Base-by-base conservation (phyloP, 2,113 vertebrate species). In the Brachyhypopomus gauderio region DNA sequence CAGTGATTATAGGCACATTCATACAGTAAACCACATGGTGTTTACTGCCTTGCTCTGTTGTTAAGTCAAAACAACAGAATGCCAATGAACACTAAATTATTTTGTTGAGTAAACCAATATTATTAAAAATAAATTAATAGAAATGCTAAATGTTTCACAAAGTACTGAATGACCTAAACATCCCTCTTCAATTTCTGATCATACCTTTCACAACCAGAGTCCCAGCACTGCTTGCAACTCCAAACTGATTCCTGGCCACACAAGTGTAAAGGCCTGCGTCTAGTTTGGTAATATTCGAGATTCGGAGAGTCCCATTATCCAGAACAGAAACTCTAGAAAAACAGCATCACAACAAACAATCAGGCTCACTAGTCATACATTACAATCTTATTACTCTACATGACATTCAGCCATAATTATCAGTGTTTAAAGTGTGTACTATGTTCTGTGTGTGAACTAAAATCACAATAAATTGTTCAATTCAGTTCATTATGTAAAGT, bases 211-310 rank as follows among this genome's bases (percentile, higher is more conserved):
- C 96, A 56, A 96, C 70, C 74, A 99, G 90, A 79, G 91, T 96
- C 41, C 97, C 97, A 0, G 94, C 92, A 85, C 96, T 98, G 92
- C 96, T 98, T 0, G 96, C 96, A 0, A 94, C 96, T 55, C 97
- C 97, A 5, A 98, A 98, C 90, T 95, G 95, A 92, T 99, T 99
- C 48, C 93, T 94, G 74, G 97, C 97, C 16, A 95, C 92, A 12
- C 97, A 99, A 0, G 96, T 98, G 88, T 98, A 99, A 34, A 96
- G 93, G 0, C 96, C 97, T 0, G 93, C 94, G 0, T 99, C 97
- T 0, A 90, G 78, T 71, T 98, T 99, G 27, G 95, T 95, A 73
- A 98, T 95, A 0, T 97, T 98, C 80, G 94, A 86, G 82, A 99
- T 96, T n/a, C 96, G 89, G 16, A 99, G 95, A 89, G 95, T 97